Conservation (phyloP, 2,888 invertebrate genomes). For the Schizotus pectinicornis region DNA sequence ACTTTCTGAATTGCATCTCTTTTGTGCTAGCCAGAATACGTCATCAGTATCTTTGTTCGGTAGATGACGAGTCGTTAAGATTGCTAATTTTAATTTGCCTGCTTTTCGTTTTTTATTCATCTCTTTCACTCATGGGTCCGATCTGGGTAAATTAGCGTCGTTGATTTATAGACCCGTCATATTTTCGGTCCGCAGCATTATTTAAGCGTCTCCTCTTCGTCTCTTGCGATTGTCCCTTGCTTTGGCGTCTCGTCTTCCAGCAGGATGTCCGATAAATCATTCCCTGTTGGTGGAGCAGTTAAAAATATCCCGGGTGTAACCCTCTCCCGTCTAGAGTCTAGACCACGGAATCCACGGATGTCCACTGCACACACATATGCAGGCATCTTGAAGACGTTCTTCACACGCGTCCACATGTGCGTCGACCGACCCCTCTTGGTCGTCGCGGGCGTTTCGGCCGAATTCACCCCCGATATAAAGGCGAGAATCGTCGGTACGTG, state of each 20-base stretch:
- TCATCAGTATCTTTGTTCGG: no score
- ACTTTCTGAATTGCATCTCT: no score
- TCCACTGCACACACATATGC: constrained; percentile 47
- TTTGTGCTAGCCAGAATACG: no score
- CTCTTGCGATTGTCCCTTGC: neutral
- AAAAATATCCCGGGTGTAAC: constrained; percentile 50
- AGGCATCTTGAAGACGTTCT: constrained; percentile 52
- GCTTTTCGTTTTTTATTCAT: no score
- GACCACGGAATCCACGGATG: constrained; percentile 44
- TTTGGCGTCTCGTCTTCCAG: neutral
- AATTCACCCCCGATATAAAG: constrained; percentile 29
- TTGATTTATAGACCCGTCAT: no score
- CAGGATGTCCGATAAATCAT: constrained; percentile 44
- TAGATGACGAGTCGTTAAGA: no score
- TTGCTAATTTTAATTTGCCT: no score
- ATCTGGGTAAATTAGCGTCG: no score
- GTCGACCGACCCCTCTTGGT: constrained; percentile 39
- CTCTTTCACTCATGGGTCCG: no score
- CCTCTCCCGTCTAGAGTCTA: constrained; percentile 40
- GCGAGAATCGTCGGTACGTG: constrained; percentile 24
- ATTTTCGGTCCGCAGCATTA: no score
- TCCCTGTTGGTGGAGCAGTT: constrained; percentile 37
- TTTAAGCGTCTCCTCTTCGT: no score
- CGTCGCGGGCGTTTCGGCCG: constrained; percentile 3
- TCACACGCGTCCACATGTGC: constrained; percentile 55